These are phyloP conservation scores for Tuta absoluta DNA, from an alignment of 2,888 invertebrate species.

Conservation along the genomic window DNA sequence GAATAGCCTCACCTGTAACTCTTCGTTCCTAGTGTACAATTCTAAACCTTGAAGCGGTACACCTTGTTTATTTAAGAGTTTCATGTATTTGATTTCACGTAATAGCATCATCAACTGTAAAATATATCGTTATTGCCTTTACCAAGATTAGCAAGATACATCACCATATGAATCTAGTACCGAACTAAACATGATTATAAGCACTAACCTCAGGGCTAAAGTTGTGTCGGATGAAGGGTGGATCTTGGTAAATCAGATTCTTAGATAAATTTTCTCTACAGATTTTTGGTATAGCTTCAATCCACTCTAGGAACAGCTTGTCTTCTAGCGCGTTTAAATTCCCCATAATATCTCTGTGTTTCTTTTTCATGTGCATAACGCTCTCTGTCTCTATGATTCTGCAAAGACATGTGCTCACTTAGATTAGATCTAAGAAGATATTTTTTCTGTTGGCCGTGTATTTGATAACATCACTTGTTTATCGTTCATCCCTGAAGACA, in stretches of 20 bases:
- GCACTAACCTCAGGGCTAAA: constrained; percentile 82
- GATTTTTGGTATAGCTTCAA: constrained; percentile 82
- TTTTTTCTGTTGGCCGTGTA: no score
- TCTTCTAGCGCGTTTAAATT: constrained; percentile 84
- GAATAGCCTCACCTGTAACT: constrained; percentile 79
- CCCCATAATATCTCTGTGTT: constrained; percentile 84
- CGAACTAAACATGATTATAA: neutral
- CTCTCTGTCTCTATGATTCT: constrained; percentile 83
- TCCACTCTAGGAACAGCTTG: constrained; percentile 86
- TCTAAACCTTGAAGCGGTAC: constrained; percentile 83
- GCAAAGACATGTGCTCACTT: neutral
- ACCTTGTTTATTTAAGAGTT: constrained; percentile 83
- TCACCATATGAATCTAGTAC: neutral
- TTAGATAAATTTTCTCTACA: constrained; percentile 83
- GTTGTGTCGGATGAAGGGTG: constrained; percentile 83
- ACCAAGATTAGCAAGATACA: no score
- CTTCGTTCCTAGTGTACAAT: constrained; percentile 86
- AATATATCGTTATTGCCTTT: constrained; percentile 23
- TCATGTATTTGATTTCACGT: constrained; percentile 91
- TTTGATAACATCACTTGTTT: no score
- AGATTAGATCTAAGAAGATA: no score
- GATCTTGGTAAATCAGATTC: constrained; percentile 80
- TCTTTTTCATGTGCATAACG: constrained; percentile 76
- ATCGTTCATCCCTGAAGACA: no score
- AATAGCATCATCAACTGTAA: constrained; percentile 85